phyloP scores from a whole-genome alignment of 2,888 invertebrate genomes.

The Caenorhabditis wallacei region DNA sequence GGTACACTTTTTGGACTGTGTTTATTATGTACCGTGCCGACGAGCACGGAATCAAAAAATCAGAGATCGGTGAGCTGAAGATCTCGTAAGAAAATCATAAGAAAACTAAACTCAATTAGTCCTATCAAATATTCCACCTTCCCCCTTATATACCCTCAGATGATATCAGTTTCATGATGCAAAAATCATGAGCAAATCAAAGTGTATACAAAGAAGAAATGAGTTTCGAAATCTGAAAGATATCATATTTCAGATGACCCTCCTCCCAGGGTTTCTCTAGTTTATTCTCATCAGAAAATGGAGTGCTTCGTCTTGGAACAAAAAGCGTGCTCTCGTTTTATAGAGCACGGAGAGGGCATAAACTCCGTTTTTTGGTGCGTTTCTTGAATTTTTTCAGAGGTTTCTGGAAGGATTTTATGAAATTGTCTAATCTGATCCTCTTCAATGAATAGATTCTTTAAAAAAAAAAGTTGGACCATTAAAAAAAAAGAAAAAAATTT shows the following conservation, averaged over 20 bases:
- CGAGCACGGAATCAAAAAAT: slow-evolving; percentile 32
- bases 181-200: neutral
- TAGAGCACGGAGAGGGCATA: slow-evolving; percentile 25
- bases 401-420: neutral
- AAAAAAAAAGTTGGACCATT: too few species aligned
- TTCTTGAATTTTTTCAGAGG: neutral
- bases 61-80: slow-evolving; percentile 1
- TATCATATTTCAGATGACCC: slow-evolving; percentile 11
- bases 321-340: neutral
- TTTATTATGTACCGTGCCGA: neutral
- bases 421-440: too few species aligned
- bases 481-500: too few species aligned
- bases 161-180: slow-evolving; percentile 27
- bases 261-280: neutral
- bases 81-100: too few species aligned
- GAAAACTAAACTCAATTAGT: neutral
- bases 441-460: too few species aligned
- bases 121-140: neutral
- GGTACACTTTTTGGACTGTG: slow-evolving; percentile 20
- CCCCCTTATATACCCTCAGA: neutral
- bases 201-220: slow-evolving; percentile 1
- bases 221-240: slow-evolving; percentile 1
- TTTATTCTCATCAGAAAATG: slow-evolving; percentile 3
- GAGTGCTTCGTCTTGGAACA: neutral
- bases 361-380: slow-evolving; percentile 18